phyloP scores from a whole-genome alignment of 2,797 vertebrate genomes.

The Sarcophilus harrisii region DNA sequence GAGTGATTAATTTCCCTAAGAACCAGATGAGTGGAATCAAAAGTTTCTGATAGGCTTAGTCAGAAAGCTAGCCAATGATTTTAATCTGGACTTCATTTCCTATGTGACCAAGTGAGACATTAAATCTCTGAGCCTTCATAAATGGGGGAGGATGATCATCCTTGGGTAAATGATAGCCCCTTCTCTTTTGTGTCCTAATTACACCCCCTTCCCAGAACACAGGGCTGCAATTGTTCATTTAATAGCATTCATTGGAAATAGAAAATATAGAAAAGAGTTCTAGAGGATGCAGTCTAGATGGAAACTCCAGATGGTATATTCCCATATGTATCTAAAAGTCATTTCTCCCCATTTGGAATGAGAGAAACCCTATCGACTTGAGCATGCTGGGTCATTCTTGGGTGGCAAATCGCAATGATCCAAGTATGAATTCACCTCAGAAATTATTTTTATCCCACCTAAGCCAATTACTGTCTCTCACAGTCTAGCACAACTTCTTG shows the following conservation, averaged over 20 bases:
- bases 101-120: constrained; percentile 58
- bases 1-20: constrained; percentile 21
- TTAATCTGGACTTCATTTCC: constrained; percentile 58
- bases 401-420: constrained; percentile 45
- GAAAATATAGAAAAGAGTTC: constrained; percentile 19
- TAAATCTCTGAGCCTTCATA: constrained; percentile 66
- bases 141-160: constrained; percentile 65
- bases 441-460: constrained; percentile 45
- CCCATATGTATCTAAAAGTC: constrained; percentile 8
- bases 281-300: constrained; percentile 30
- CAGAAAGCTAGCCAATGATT: constrained; percentile 47
- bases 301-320: constrained; percentile 49
- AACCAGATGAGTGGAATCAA: constrained; percentile 30
- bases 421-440: constrained; percentile 57
- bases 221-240: constrained; percentile 20
- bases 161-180: constrained; percentile 43
- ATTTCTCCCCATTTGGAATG: constrained; percentile 35
- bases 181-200: constrained; percentile 62
- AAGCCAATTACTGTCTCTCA: constrained; percentile 30
- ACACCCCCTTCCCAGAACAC: constrained; percentile 41
- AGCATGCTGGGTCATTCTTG: constrained; percentile 36
- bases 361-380: constrained; percentile 42
- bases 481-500: constrained; percentile 56
- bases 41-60: constrained; percentile 30
- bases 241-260: background rate